These are phyloP conservation scores for Ditula angustiorana DNA, from an alignment of 2,888 invertebrate species.

Conservation along the genomic window DNA sequence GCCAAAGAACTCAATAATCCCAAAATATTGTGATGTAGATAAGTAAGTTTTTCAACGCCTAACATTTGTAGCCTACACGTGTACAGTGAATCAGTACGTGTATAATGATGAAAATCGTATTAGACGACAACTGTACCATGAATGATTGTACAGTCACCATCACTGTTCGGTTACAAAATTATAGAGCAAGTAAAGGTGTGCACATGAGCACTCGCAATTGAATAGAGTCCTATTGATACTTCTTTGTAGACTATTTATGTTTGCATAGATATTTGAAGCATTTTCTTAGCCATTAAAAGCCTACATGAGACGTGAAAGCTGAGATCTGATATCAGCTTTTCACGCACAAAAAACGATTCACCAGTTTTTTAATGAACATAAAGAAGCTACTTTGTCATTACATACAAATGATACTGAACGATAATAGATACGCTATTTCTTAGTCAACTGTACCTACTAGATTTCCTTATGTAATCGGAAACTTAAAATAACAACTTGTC, in stretches of 20 bases:
- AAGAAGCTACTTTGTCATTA: not conserved
- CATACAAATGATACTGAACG: not conserved
- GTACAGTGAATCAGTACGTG: not conserved
- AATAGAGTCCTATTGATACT: too few relatives aligned
- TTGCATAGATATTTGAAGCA: too few relatives aligned
- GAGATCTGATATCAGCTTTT: too few relatives aligned
- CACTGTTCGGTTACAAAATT: too few relatives aligned
- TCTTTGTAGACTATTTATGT: too few relatives aligned
- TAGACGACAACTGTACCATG: not conserved
- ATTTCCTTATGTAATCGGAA: not conserved
- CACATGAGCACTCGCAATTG: too few relatives aligned
- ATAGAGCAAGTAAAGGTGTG: too few relatives aligned
- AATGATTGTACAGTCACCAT: too few relatives aligned
- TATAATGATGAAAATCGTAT: not conserved
- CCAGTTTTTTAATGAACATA: too few relatives aligned
- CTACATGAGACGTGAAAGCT: too few relatives aligned
- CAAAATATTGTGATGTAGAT: not conserved
- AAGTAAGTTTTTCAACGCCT: not conserved
- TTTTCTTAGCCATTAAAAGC: too few relatives aligned
- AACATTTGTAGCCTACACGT: not conserved
- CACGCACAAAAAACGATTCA: too few relatives aligned
- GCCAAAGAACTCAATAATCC: slow-evolving; percentile 13
- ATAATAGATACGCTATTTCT: not conserved
- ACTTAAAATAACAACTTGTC: slow-evolving; percentile 26
- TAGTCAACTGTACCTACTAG: not conserved